phyloP scores from a whole-genome alignment of 2,113 vertebrate species.

The Siniperca chuatsi region DNA sequence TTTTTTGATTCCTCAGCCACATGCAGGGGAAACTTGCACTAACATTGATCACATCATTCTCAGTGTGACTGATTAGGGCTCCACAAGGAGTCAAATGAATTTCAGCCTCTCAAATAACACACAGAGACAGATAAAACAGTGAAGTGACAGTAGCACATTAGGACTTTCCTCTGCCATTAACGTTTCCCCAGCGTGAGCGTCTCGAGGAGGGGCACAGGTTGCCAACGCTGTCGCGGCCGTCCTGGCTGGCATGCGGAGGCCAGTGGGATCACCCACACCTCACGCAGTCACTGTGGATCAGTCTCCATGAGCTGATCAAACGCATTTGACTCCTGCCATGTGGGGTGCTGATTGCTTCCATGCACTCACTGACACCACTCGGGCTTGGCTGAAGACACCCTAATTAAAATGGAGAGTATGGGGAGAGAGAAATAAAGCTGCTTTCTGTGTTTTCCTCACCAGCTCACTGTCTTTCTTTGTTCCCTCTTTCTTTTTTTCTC shows the following conservation, averaged over 20 bases:
- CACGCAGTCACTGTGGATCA: conserved; percentile 62
- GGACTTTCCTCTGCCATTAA: conserved; percentile 44
- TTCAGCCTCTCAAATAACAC: conserved; percentile 29
- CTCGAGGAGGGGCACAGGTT: conserved; percentile 48
- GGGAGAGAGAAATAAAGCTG: conserved; percentile 43
- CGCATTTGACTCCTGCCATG: conserved; percentile 64
- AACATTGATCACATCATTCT: conserved; percentile 35
- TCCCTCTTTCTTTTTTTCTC: conserved; percentile 9
- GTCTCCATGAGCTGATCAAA: conserved; percentile 71
- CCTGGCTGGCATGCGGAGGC: conserved; percentile 54
- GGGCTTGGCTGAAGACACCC: conserved; percentile 63
- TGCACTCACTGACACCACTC: conserved; percentile 68
- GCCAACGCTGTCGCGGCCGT: conserved; percentile 30
- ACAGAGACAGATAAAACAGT: conserved; percentile 32
- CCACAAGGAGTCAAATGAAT: conserved; percentile 38
- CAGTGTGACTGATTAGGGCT: conserved; percentile 36
- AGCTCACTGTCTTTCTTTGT: conserved; percentile 7
- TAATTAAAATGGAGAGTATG: conserved; percentile 74
- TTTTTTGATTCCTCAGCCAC: background rate
- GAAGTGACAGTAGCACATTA: conserved; percentile 49
- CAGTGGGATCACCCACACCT: conserved; percentile 55
- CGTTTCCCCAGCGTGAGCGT: conserved; percentile 42
- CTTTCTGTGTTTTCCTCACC: conserved; percentile 2
- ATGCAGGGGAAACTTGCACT: background rate
- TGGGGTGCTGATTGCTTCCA: conserved; percentile 69